Base-by-base conservation (phyloP, 2,113 vertebrate genomes). In the Ornithorhynchus anatinus region DNA sequence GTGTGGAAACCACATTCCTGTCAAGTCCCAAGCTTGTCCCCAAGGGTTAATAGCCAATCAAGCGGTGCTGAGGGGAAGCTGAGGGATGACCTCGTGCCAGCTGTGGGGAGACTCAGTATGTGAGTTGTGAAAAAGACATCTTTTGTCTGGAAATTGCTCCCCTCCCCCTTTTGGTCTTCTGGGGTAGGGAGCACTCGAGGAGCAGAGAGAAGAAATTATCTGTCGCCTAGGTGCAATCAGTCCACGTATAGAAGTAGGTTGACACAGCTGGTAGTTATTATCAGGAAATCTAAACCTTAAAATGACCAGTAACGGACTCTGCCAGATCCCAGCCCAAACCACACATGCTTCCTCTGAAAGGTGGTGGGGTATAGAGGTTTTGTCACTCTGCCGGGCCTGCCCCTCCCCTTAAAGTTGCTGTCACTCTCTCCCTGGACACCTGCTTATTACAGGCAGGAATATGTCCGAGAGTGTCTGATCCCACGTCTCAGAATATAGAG, bases 371-470 rank as follows among this genome's bases (percentile, higher is more conserved):
- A 35, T 25, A 76, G 52, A 33, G 36, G 31, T 72, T 57, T 69
- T 68, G 54, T 79, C 59, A 62, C 13, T 47, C 47, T 67, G 74
- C 33, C 44, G 8, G 2, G 1, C 19, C 25, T 12, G 19, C 9
- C 38, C 37, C n/a, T 51, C 22, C 45, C 22, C 8, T 58, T 16
- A 33, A 10, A 13, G 54, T 70, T 53, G 27, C 9, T 51, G 29
- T 76, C 25, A 7, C 7, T 85, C 74, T 77, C 72, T 43, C 58
- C 62, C 60, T 76, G 22, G 40, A 43, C 67, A 48, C 20, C 3
- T 45, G 47, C 47, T 59, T 73, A 20, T 61, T 67, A 68, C 11
- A 27, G 27, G 72, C 80, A 57, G 43, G 48, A 37, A 39, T 44
- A 23, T 73, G 66, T 56, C 50, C 65, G 16, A 23, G 68, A 17